Evolutionary conservation across 2,797 vertebrate species (phyloP), one percentile per base, ranked within the genome.

Genomic region (Liparis tanakae): DNA sequence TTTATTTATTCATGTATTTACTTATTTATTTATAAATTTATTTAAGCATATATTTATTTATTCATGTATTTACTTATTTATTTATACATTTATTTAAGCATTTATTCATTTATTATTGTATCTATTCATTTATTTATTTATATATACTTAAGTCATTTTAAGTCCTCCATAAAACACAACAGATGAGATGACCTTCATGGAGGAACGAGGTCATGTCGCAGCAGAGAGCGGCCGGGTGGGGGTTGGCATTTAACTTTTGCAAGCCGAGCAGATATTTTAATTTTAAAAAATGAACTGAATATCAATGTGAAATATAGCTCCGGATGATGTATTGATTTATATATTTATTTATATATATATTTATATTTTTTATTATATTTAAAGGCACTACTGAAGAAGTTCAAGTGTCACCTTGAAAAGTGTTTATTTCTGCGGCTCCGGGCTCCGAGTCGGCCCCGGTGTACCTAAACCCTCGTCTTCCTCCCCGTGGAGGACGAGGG

Each of bases 201-300:
- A 82, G 67, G 70, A 85, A 82, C 81, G 72, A n/a, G 57, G 65
- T 80, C 58, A 79, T 81, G 82, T 84, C 67, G 46, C 61, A 64
- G 56, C 67, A 70, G 58, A 76, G 72, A 74, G 64, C 20, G 71
- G 36, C 61, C 22, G 39, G 37, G 18, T 30, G 41, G 80, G 80
- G 36, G 73, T 87, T 88, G 83, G 58, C 89, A 88, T 90, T 89
- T 82, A 60, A 67, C 22, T 87, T 87, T 61, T 85, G 82, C 82
- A 83, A 74, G 67, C 75, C 9, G 54, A 57, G 87, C 88, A 87
- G 48, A 80, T 83, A 66, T 76, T 67, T 83, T 74, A 74, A 72
- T 80, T 84, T 54, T 74, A 80, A 76, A 53, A 80, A 76, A 78
- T 60, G 51, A 69, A 74, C 62, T 70, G 53, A 64, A 70, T 78